These are phyloP conservation scores for Neomorphus geoffroyi DNA, from an alignment of 2,797 vertebrate species.

Conservation along the genomic window DNA sequence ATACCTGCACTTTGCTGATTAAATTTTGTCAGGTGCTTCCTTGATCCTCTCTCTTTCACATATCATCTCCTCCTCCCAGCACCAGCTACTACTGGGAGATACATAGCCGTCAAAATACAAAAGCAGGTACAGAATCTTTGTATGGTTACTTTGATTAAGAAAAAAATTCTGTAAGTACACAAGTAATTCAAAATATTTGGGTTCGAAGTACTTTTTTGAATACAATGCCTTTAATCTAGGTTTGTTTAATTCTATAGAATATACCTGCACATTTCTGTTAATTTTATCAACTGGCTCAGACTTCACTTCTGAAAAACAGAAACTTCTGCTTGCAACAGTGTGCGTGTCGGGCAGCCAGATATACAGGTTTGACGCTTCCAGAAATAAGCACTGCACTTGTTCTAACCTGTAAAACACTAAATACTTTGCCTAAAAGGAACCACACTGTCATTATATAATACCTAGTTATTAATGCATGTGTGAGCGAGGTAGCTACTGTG, in stretches of 20 bases:
- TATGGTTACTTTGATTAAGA: not conserved
- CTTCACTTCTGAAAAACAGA: not conserved
- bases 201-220: not conserved
- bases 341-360: not conserved
- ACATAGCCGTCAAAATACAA: not conserved
- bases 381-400: not conserved
- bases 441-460: not conserved
- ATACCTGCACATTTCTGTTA: not conserved
- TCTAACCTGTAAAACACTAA: not conserved
- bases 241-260: not conserved
- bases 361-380: not conserved
- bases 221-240: not conserved
- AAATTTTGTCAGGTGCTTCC: not conserved
- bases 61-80: not conserved
- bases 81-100: not conserved
- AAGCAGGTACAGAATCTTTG: not conserved
- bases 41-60: not conserved
- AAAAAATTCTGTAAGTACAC: not conserved
- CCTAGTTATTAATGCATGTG: not conserved
- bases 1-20: not conserved
- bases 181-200: not conserved
- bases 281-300: not conserved
- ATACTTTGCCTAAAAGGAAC: not conserved
- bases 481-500: not conserved
- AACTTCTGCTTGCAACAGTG: not conserved